Conservation (phyloP, 2,113 vertebrate species). For the Hippocampus abdominalis region DNA sequence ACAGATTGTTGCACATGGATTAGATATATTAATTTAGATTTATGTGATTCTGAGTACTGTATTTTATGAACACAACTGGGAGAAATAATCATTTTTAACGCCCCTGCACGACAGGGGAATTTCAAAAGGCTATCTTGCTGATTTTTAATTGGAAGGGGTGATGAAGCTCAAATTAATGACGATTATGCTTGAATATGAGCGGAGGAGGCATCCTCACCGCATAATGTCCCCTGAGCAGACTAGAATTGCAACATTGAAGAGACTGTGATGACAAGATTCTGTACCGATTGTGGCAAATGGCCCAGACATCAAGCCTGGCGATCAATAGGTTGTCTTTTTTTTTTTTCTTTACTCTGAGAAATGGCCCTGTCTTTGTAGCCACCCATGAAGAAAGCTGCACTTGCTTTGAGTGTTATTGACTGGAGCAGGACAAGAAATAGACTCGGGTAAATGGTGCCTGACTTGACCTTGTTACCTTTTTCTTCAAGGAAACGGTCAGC, state of each 20-base stretch:
- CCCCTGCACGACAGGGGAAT: too few relatives aligned
- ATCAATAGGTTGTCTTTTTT: constrained; percentile 54
- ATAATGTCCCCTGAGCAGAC: neutral
- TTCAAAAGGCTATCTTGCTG: too few relatives aligned
- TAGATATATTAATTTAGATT: too few relatives aligned
- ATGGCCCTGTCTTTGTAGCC: constrained; percentile 29
- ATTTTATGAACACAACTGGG: too few relatives aligned
- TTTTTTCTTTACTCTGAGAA: constrained; percentile 28
- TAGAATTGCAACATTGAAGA: constrained; percentile 24
- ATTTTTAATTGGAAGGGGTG: too few relatives aligned
- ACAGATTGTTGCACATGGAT: too few relatives aligned
- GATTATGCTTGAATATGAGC: neutral
- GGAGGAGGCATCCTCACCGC: neutral
- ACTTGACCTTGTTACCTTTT: neutral
- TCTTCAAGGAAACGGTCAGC: constrained; percentile 50
- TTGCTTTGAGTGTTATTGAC: constrained; percentile 45
- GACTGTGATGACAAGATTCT: constrained; percentile 27
- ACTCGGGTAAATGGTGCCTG: constrained; percentile 19
- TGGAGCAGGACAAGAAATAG: constrained; percentile 9
- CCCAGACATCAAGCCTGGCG: constrained; percentile 1
- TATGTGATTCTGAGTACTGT: too few relatives aligned
- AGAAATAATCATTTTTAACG: too few relatives aligned
- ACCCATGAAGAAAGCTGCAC: constrained; percentile 35
- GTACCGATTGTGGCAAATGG: constrained; percentile 46
- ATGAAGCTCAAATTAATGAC: neutral